Evolutionary conservation across 2,888 invertebrate species (phyloP), one percentile per base, ranked within the genome.

Genomic region (Gnatocerus cornutus): DNA sequence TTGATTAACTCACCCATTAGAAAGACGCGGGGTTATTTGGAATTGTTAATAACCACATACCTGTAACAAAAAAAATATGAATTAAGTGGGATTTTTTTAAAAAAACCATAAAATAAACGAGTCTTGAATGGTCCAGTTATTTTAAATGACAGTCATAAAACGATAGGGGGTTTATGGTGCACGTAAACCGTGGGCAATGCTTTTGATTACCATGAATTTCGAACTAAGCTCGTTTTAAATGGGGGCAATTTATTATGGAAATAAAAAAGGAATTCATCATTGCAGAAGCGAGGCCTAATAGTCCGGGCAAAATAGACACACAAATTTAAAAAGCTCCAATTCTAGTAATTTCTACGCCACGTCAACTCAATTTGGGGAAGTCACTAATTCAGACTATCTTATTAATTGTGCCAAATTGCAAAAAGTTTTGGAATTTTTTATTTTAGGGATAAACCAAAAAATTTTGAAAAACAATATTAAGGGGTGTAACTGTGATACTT

Each of bases 21-120:
- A 13, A 48, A 16, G 33, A 43, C 10, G 12, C 13, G 1, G 16
- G n/a, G 43, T 16, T 13, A 39, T 37, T 55, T 9, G 9, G 27
- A 7, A 14, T 37, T 37, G 14, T 55, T 41, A 56, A 56, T 16
- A 10, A 12, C 46, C 59, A 59, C 59, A 14, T 59, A 59, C 59
- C 59, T 59, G 59, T 1, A 59, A 59, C 59, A 59, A 46, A 46
- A 59, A 59, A 3, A 58, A 58, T n/a, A n/a, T n/a, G n/a, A 45
- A 45, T 45, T 58, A 58, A 58, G 12, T 30, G 58, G 10, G n/a
- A 5, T 12, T 27, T 58, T 30, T 45, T 12, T n/a, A 2, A 58
- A 58, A 58, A 30, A 27, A 14, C 58, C 58, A 45, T 58, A 58
- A 58, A 43, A 13, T 43, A 45, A 58, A 58, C 13, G 58, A 9